Conservation (phyloP, 1,140 invertebrate genomes). For the Acyrthosiphon pisum region DNA sequence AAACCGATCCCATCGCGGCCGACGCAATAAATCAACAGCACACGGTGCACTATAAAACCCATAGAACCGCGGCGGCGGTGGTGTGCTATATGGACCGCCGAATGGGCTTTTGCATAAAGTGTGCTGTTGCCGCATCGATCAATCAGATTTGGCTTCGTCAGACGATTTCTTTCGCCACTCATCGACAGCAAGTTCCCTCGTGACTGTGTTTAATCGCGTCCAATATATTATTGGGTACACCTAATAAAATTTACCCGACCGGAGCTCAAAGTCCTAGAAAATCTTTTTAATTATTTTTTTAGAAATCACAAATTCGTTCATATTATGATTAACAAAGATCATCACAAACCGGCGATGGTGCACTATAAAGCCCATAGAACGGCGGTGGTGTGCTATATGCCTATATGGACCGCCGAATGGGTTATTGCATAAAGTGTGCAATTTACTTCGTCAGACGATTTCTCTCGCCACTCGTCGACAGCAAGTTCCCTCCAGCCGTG, state of each 20-base stretch:
- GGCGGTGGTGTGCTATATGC: too few relatives aligned
- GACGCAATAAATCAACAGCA: not conserved
- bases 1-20: not conserved
- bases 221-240: not conserved
- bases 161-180: not conserved
- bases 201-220: not conserved
- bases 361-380: too few relatives aligned
- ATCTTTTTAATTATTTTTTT: too few relatives aligned
- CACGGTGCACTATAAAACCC: not conserved
- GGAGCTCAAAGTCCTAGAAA: too few relatives aligned
- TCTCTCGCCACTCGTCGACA: too few relatives aligned
- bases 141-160: constrained; percentile 9
- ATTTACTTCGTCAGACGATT: too few relatives aligned
- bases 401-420: too few relatives aligned
- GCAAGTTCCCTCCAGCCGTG: too few relatives aligned
- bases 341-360: too few relatives aligned
- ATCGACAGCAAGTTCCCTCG: not conserved
- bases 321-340: too few relatives aligned
- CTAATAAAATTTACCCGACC: not conserved
- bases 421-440: too few relatives aligned
- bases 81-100: not conserved
- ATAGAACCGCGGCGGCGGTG: not conserved
- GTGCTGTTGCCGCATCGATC: not conserved
- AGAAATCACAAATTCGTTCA: too few relatives aligned
- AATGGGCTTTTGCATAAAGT: not conserved